Percentiles rank a stretch among this genome's conserved stretches.
phyloP scores from a whole-genome alignment of 2,888 invertebrate genomes.

The Heliothis peltigera region DNA sequence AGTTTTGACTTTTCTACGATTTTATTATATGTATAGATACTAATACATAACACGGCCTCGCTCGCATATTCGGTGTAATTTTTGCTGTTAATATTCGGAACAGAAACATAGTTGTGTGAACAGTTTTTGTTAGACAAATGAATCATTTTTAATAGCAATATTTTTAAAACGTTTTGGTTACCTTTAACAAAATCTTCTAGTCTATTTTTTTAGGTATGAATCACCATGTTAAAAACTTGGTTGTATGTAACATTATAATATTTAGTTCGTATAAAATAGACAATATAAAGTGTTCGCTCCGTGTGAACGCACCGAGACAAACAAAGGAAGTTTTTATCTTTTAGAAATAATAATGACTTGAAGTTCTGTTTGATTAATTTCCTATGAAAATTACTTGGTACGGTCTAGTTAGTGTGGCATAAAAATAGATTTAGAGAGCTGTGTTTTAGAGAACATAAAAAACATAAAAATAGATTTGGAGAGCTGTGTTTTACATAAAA shows the following conservation, averaged over 20 bases:
- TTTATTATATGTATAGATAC: no score
- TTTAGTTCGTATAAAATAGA: conserved; percentile 57
- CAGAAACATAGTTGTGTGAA: conserved; percentile 7
- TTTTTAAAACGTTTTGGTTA: conserved; percentile 36
- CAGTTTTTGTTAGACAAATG: conserved; percentile 9
- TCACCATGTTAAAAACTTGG: conserved; percentile 59
- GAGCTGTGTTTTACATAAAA: no score
- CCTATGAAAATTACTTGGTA: conserved; percentile 57
- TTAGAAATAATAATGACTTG: conserved; percentile 60
- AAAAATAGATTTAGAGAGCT: conserved; percentile 25
- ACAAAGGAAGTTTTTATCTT: conserved; percentile 61
- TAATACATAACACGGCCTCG: conserved; percentile 31
- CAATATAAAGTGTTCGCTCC: conserved; percentile 56
- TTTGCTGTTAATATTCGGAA: not conserved
- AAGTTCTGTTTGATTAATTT: conserved; percentile 66
- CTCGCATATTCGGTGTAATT: not conserved
- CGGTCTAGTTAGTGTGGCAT: conserved; percentile 53
- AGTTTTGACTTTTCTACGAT: no score
- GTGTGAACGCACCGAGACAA: conserved; percentile 62
- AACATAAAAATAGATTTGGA: no score
- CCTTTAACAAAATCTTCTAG: conserved; percentile 28
- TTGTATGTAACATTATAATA: conserved; percentile 60
- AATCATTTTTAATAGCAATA: conserved; percentile 26
- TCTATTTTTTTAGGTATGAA: conserved; percentile 46
- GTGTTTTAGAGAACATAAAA: no score